Base-by-base conservation (phyloP, 2,888 invertebrate genomes). In the Heliconius aoede region DNA sequence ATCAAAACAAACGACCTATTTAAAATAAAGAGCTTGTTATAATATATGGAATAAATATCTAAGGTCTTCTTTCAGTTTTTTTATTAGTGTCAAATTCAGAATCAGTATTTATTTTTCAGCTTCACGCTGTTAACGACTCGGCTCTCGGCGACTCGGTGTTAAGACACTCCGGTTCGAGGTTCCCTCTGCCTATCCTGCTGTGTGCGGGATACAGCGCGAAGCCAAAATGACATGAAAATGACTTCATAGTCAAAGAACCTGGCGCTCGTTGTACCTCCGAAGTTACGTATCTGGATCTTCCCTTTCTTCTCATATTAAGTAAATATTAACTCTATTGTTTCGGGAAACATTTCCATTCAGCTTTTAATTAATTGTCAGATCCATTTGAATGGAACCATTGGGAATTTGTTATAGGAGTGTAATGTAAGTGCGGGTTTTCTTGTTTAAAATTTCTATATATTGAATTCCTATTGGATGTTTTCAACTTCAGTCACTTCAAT, bases 291-390 rank as follows among this genome's bases (percentile, higher is more conserved):
- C 69, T 55, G 58, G 74, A 73, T 72, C 62, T 65, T 69, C 71
- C 68, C 77, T 75, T 79, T 78, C 72, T 79, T 78, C 76, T 76
- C 74, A 72, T 80, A 80, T 77, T 78, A 84, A 86, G 87, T 88
- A 87, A 86, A 89, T 88, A 89, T 85, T 80, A 84, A 84, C 73
- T 85, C 85, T 85, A 86, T 86, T 87, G 86, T 88, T 85, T 86
- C 86, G 85, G 87, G 85, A 78, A 80, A 79, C 85, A 86, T 84
- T 86, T 82, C 86, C 83, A 89, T 90, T 90, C 87, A 86, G 85
- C 84, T 88, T 90, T 87, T 90, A 90, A 90, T 91, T 91, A 91
- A 91, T 91, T 90, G 90, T 89, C 88, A 88, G 87, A 84, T 85
- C 80, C 84, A 85, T 88, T 90, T 89, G 88, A 91, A 89, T 89